Percentiles rank a stretch among this genome's conserved stretches.
phyloP scores from a whole-genome alignment of 2,888 invertebrate species.

The Dolichopus griseipennis region DNA sequence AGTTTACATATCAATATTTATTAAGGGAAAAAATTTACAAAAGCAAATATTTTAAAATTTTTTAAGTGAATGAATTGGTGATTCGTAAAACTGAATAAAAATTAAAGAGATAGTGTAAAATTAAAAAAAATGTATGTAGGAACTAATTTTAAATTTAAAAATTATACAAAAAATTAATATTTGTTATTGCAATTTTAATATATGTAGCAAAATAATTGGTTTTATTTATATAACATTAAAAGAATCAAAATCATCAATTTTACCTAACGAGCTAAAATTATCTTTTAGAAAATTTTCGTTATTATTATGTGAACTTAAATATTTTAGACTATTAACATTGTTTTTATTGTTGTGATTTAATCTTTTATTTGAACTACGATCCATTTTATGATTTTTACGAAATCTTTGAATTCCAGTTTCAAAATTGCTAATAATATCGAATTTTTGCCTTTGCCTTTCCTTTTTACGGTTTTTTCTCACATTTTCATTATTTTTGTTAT shows the following conservation, averaged over 20 bases:
- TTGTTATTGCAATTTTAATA: not conserved
- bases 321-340: slow-evolving; percentile 27
- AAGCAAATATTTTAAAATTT: no score
- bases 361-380: not conserved
- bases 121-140: no score
- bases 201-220: not conserved
- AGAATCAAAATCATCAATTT: slow-evolving; percentile 16
- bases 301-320: slow-evolving; percentile 20
- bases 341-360: slow-evolving; percentile 19
- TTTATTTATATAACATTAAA: slow-evolving; percentile 18
- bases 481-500: slow-evolving; percentile 10
- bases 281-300: not conserved
- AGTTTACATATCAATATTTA: no score
- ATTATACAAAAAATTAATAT: no score
- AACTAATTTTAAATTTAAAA: no score
- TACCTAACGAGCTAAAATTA: slow-evolving; percentile 10
- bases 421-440: slow-evolving; percentile 12
- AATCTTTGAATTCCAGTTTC: not conserved
- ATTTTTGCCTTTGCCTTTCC: not conserved
- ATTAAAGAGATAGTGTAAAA: no score
- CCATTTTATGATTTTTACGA: not conserved
- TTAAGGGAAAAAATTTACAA: no score
- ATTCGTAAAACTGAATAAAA: no score
- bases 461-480: slow-evolving; percentile 11
- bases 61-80: no score